Conservation (phyloP, 2,888 invertebrate species). For the Conchocele bisecta region DNA sequence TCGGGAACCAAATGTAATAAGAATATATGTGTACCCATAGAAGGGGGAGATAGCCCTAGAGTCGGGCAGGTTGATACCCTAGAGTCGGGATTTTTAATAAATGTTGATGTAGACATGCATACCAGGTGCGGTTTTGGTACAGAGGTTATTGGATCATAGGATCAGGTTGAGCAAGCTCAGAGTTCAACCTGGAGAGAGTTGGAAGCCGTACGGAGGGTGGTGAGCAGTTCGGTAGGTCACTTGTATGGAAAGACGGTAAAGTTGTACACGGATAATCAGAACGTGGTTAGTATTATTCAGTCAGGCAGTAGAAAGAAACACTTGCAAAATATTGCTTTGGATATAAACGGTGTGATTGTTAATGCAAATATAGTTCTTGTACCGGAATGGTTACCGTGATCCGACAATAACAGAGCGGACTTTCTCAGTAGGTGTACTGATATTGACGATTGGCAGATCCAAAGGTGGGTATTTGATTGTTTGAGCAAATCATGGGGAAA, state of each 20-base stretch:
- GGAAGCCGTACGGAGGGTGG: slow-evolving; percentile 13
- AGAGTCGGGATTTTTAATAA: too few relatives aligned
- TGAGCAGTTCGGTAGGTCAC: not conserved
- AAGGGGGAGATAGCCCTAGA: not conserved
- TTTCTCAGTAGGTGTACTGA: not conserved
- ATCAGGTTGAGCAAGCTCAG: not conserved
- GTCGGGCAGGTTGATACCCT: too few relatives aligned
- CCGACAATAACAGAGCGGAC: not conserved
- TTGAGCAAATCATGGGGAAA: not conserved
- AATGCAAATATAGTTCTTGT: not conserved
- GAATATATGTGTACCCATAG: too few relatives aligned
- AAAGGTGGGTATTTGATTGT: not conserved
- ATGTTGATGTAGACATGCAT: too few relatives aligned
- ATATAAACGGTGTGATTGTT: not conserved
- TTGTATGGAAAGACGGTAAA: slow-evolving; percentile 10
- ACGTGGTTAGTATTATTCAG: not conserved
- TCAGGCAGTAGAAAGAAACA: not conserved
- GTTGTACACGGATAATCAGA: slow-evolving; percentile 4
- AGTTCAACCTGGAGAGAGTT: slow-evolving; percentile 24
- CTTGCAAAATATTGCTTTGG: not conserved
- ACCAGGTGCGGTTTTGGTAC: too few relatives aligned
- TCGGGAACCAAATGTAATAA: too few relatives aligned
- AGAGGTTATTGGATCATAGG: too few relatives aligned
- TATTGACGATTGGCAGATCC: not conserved
- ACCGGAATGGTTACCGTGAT: slow-evolving; percentile 4